phyloP scores from a whole-genome alignment of 2,113 vertebrate genomes.

The Hydrolagus affinis region DNA sequence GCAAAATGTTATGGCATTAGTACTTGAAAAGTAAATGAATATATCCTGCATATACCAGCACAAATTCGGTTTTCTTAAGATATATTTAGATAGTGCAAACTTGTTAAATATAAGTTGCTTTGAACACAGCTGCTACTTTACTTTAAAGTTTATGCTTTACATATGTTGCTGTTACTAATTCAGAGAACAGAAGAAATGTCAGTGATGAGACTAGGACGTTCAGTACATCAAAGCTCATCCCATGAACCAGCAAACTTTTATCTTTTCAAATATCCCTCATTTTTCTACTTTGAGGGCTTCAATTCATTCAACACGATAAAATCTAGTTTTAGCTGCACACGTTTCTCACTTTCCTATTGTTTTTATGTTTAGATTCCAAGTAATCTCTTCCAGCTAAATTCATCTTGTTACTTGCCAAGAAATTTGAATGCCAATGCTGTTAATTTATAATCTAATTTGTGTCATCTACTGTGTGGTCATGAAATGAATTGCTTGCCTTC shows the following conservation, averaged over 20 bases:
- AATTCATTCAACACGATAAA: conserved; percentile 15
- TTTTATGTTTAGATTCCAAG: not conserved
- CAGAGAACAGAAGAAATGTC: no score
- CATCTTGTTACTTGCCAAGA: not conserved
- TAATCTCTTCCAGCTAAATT: conserved; percentile 10
- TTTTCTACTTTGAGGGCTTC: not conserved
- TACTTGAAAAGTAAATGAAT: conserved; percentile 2
- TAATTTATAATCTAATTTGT: conserved; percentile 11
- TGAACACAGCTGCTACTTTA: not conserved
- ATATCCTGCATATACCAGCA: not conserved
- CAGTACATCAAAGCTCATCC: no score
- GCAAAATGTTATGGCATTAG: not conserved
- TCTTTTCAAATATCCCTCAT: not conserved
- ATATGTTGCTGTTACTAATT: not conserved
- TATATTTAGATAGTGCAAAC: not conserved
- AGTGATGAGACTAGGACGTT: no score
- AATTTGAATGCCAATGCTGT: conserved; percentile 3
- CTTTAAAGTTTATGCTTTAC: not conserved
- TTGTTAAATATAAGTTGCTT: not conserved
- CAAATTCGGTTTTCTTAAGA: not conserved
- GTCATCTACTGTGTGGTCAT: conserved; percentile 21
- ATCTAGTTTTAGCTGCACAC: not conserved
- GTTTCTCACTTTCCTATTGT: not conserved
- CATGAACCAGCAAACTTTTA: not conserved
- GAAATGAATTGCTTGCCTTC: conserved; percentile 20